Evolutionary conservation across 2,797 vertebrate species (phyloP).

Genomic region (Meriones psammophilus): DNA sequence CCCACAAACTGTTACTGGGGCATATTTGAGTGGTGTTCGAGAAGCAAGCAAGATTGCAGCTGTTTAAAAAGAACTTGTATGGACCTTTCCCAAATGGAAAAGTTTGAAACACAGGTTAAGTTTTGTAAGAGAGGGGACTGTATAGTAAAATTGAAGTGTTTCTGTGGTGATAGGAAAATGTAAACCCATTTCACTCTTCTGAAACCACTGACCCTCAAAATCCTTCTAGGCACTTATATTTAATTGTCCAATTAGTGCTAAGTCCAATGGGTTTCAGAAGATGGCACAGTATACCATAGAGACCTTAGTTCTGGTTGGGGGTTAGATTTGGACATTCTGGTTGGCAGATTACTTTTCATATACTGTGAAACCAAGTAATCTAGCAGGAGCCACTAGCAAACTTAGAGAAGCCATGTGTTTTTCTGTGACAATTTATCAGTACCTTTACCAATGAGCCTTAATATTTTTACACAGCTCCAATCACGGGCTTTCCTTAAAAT

Average conservation of each 20-base stretch:
- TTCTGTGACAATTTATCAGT: slow-evolving; percentile 69
- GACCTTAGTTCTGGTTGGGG: slow-evolving; percentile 24
- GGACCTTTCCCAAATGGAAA: slow-evolving; percentile 50
- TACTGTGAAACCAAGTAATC: slow-evolving; percentile 50
- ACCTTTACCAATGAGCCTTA: slow-evolving; percentile 85
- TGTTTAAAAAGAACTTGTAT: slow-evolving; percentile 84
- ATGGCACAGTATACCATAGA: slow-evolving; percentile 41
- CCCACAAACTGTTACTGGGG: slow-evolving; percentile 98
- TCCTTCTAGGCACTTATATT: slow-evolving; percentile 73
- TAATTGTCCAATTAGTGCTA: slow-evolving; percentile 41
- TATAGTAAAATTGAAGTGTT: slow-evolving; percentile 60
- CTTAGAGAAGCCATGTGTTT: slow-evolving; percentile 75
- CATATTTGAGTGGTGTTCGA: slow-evolving; percentile 97
- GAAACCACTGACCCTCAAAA: slow-evolving; percentile 56
- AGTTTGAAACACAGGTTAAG: slow-evolving; percentile 58
- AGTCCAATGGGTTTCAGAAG: slow-evolving; percentile 56
- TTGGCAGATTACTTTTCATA: slow-evolving; percentile 64
- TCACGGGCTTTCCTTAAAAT: slow-evolving; percentile 73
- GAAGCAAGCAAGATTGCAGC: slow-evolving; percentile 99
- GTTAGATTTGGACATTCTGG: slow-evolving; percentile 40
- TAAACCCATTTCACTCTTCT: slow-evolving; percentile 37
- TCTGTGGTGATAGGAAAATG: slow-evolving; percentile 15
- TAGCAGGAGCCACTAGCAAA: slow-evolving; percentile 55
- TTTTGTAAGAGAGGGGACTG: neutral
- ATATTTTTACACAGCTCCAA: slow-evolving; percentile 75